Conservation (phyloP, 2,888 invertebrate species). For the Biston stratarius region DNA sequence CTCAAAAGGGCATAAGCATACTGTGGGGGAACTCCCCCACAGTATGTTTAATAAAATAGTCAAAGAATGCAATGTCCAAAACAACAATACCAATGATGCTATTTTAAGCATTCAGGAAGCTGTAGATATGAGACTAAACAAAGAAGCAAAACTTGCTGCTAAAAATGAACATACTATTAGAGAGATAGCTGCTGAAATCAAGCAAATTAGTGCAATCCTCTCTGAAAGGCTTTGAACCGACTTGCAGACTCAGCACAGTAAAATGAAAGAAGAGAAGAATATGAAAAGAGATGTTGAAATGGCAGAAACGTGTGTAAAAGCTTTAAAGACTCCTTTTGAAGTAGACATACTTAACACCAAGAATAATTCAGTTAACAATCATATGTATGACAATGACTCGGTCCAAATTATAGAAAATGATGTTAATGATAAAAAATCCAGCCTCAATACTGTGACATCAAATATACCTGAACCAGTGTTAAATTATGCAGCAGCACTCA, state of each 20-base stretch:
- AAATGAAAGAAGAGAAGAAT: conserved; percentile 65
- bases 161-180: conserved; percentile 74
- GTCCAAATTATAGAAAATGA: conserved; percentile 59
- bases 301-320: conserved; percentile 75
- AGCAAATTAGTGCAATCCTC: conserved; percentile 76
- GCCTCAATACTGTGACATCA: conserved; percentile 57
- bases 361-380: conserved; percentile 62
- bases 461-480: conserved; percentile 53
- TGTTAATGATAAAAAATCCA: conserved; percentile 57
- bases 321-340: conserved; percentile 66
- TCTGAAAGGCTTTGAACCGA: conserved; percentile 73
- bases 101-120: conserved; percentile 78
- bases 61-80: conserved; percentile 72
- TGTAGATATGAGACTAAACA: conserved; percentile 70
- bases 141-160: conserved; percentile 76
- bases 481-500: conserved; percentile 75
- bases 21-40: no score
- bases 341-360: conserved; percentile 68
- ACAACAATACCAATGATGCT: conserved; percentile 72
- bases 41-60: conserved; percentile 78
- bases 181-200: conserved; percentile 79
- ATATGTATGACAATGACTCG: conserved; percentile 58
- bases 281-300: conserved; percentile 71
- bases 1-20: conserved; percentile 68
- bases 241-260: conserved; percentile 64